phyloP scores from a whole-genome alignment of 2,797 vertebrate species.

The Leptodactylus fallax region DNA sequence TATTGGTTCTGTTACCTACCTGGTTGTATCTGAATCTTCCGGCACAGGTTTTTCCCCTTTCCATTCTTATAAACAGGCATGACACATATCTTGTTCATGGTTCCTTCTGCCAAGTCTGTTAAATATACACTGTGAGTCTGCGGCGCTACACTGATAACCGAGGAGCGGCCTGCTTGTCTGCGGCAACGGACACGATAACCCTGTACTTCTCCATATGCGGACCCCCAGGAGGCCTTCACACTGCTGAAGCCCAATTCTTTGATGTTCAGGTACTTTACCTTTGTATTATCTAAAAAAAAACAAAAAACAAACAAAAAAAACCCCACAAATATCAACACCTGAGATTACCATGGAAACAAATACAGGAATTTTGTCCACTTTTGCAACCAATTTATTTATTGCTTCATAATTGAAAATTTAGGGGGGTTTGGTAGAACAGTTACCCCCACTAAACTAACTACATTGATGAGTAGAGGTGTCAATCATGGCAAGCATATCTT shows the following conservation, averaged over 20 bases:
- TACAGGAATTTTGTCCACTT: not conserved
- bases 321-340: not conserved
- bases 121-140: conserved; percentile 68
- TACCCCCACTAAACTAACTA: no score
- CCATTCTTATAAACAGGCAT: conserved; percentile 67
- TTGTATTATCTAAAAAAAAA: conserved; percentile 54
- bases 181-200: conserved; percentile 70
- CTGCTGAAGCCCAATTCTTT: conserved; percentile 57
- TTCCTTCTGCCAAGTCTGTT: conserved; percentile 51
- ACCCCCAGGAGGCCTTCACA: conserved; percentile 66
- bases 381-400: no score
- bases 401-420: no score
- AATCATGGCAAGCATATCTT: no score
- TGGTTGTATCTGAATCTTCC: conserved; percentile 58
- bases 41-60: conserved; percentile 55
- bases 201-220: conserved; percentile 35
- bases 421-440: no score
- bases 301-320: not conserved
- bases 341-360: not conserved
- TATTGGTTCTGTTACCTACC: conserved; percentile 65
- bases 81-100: conserved; percentile 66
- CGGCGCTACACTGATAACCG: conserved; percentile 61
- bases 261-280: conserved; percentile 66
- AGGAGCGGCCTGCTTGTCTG: conserved; percentile 7
- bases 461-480: no score